Evolutionary conservation across 37 sponge, comb jelly and placozoan genomes (phyloP).

Genomic region (Halichondria panicea): DNA sequence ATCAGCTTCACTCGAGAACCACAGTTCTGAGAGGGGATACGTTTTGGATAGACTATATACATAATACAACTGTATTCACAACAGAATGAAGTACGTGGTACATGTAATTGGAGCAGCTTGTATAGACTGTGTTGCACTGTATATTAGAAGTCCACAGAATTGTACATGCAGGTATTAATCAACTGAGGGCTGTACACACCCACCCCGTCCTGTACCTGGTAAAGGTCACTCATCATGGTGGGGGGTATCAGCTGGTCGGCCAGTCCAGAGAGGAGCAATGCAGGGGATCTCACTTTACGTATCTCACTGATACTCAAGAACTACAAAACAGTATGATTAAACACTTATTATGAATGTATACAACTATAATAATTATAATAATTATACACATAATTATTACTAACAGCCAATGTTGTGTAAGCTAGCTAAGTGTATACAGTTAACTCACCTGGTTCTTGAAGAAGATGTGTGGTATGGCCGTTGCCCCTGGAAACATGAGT

Average conservation of each 20-base stretch:
- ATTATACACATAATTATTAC: neutral
- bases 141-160: no score
- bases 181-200: neutral
- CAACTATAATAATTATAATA: no score
- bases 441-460: conserved; percentile 89
- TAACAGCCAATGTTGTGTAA: neutral
- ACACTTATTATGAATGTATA: no score
- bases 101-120: neutral
- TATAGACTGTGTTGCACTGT: no score
- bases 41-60: neutral
- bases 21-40: conserved; percentile 72
- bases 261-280: conserved; percentile 91
- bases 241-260: conserved; percentile 92
- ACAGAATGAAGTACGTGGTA: neutral
- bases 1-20: conserved; percentile 81
- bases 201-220: conserved; percentile 57
- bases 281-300: conserved; percentile 66
- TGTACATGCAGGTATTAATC: no score
- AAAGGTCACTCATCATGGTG: conserved; percentile 94
- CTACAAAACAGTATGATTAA: no score
- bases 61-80: neutral
- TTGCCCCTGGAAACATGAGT: conserved; percentile 80
- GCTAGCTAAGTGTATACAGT: neutral
- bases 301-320: conserved; percentile 79
- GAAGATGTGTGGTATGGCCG: conserved; percentile 75